Base-by-base conservation (phyloP, 2,888 invertebrate species). In the Dyspetes luteomarginatus region DNA sequence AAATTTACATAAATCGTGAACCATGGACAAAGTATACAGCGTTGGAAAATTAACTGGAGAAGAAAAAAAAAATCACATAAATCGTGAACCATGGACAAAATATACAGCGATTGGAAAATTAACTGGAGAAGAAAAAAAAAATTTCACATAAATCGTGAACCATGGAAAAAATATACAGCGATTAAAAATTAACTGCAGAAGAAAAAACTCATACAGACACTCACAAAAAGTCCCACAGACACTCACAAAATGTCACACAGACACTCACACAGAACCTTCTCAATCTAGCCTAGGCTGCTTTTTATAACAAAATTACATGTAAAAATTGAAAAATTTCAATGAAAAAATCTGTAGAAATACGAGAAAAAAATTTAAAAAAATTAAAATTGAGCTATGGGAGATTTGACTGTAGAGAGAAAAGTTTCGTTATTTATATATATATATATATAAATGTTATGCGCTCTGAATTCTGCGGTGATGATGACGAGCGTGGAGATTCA, bases 401-500 rank as follows among this genome's bases (percentile, higher is more conserved):
- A 55, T 17, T n/a, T 26, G 26, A n/a, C 4, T n/a, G 7, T 28
- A 0, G n/a, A 12, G 15, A 15, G 1, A 3, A 36, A 12, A 36
- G n/a, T n/a, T n/a, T 9, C 36, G 36, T 36, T 36, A 30, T 28
- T 17, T 28, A 19, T 28, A 30, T 19, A 15, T 17, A n/a, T 1
- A n/a, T 17, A 52, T 15, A 65, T 65, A 55, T 26, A n/a, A n/a
- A n/a, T n/a, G 71, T 72, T 62, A 60, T 50, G 24, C 60, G 60
- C 30, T 43, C 45, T 55, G 30, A 43, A 17, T 65, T 55, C 30
- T 30, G 64, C 65, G 56, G 73, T 56, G 64, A 28, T 74, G 73
- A 74, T 55, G 77, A 67, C 28, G 77, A 56, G 75, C 67, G 78
- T 50, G 55, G 78, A 74, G 81, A 75, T 81, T 78, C 78, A 72